Evolutionary conservation across 2,888 invertebrate genomes (phyloP).

Genomic region (Eupelmus urozonus): DNA sequence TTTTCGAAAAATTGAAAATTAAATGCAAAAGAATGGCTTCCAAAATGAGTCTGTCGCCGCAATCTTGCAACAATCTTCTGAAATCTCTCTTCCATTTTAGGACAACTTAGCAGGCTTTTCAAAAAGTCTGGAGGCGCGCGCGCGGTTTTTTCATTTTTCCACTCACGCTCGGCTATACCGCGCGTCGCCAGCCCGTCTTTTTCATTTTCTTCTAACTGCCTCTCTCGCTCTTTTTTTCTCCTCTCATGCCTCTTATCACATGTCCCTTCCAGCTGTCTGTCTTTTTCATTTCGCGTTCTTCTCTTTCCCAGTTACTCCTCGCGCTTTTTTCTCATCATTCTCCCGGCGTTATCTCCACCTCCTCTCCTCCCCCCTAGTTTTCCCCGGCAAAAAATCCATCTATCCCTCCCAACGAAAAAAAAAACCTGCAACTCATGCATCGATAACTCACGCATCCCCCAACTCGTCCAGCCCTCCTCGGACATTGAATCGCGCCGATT

Average conservation of each 20-base stretch:
- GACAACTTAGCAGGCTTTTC: no score
- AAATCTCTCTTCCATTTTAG: no score
- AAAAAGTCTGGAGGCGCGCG: background rate
- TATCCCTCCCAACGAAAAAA: no score
- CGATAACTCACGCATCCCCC: no score
- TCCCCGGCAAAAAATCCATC: no score
- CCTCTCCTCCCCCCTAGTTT: no score
- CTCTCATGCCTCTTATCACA: slow-evolving; percentile 45
- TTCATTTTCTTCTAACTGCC: slow-evolving; percentile 52
- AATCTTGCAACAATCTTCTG: no score
- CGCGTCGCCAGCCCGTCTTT: slow-evolving; percentile 4
- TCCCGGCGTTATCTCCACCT: background rate
- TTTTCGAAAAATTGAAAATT: no score
- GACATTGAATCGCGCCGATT: background rate
- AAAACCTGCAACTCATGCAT: no score
- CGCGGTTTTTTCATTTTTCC: slow-evolving; percentile 45
- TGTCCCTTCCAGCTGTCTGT: slow-evolving; percentile 32
- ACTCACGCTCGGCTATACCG: slow-evolving; percentile 59
- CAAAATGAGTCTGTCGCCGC: no score
- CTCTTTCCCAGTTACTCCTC: slow-evolving; percentile 1
- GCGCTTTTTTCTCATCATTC: slow-evolving; percentile 11
- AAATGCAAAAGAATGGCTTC: no score
- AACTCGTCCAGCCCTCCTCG: no score
- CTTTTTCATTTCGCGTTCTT: slow-evolving; percentile 11
- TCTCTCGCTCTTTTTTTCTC: slow-evolving; percentile 64